These are phyloP conservation scores for Drosophila nr. perissopoda DNA, from an alignment of 2,888 invertebrate species.

Conservation along the genomic window DNA sequence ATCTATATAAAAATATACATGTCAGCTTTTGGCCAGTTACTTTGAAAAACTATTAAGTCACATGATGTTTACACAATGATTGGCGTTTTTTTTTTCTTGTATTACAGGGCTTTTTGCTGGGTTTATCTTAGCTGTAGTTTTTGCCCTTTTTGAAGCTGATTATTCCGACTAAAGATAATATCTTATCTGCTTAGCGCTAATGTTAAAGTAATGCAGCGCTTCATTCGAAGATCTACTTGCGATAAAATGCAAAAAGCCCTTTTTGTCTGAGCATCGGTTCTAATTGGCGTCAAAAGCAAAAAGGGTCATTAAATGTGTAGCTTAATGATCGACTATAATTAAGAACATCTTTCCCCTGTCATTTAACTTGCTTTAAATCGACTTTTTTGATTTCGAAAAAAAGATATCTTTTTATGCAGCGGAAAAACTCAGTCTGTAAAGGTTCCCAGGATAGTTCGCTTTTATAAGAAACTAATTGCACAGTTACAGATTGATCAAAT, in stretches of 20 bases:
- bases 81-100: conserved; percentile 13
- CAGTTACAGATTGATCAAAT: not conserved
- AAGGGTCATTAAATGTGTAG: conserved; percentile 32
- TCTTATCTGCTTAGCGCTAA: not conserved
- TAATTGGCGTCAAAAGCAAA: not conserved
- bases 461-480: not conserved
- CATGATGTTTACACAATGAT: conserved; percentile 52
- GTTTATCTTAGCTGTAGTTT: conserved; percentile 21
- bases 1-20: not conserved
- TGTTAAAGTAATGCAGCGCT: not conserved
- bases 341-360: conserved; percentile 9
- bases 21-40: conserved; percentile 50
- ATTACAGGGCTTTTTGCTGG: not conserved
- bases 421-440: conserved; percentile 2
- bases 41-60: conserved; percentile 62
- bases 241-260: conserved; percentile 20
- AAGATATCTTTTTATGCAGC: conserved; percentile 6
- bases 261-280: conserved; percentile 15
- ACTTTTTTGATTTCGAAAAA: not conserved
- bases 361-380: conserved; percentile 7
- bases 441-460: not conserved
- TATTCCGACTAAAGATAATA: not conserved
- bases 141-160: conserved; percentile 6
- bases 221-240: not conserved
- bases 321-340: conserved; percentile 40